Conservation (phyloP, 1,140 invertebrate species). For the Hermetia illucens region DNA sequence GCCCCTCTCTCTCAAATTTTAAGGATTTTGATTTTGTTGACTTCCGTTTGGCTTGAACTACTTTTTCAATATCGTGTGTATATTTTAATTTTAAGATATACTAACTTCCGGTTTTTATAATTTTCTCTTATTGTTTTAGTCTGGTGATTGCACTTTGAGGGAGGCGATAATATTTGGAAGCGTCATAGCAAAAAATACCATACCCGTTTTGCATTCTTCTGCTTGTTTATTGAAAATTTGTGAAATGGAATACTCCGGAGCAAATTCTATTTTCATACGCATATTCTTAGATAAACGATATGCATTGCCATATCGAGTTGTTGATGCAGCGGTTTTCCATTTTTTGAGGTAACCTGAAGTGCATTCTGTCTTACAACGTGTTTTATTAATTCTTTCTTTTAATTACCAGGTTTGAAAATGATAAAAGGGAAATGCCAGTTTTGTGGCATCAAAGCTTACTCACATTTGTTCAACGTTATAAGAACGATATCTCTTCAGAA, state of each 20-base stretch:
- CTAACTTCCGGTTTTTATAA: neutral
- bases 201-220: slow-evolving; percentile 92
- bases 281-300: slow-evolving; percentile 97
- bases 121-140: slow-evolving; percentile 33
- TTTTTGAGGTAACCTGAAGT: slow-evolving; percentile 57
- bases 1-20: too few relatives aligned
- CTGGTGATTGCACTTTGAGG: slow-evolving; percentile 82
- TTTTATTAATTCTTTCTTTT: slow-evolving; percentile 6
- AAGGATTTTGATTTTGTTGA: too few relatives aligned
- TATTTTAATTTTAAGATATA: too few relatives aligned
- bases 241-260: slow-evolving; percentile 96
- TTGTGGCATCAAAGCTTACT: slow-evolving; percentile 94
- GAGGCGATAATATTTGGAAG: slow-evolving; percentile 94
- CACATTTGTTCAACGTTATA: slow-evolving; percentile 91
- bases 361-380: slow-evolving; percentile 1
- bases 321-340: slow-evolving; percentile 93
- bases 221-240: slow-evolving; percentile 92
- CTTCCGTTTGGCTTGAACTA: too few relatives aligned
- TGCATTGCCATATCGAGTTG: slow-evolving; percentile 86
- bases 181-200: slow-evolving; percentile 78
- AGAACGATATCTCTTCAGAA: slow-evolving; percentile 83
- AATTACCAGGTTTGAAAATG: slow-evolving; percentile 67
- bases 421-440: slow-evolving; percentile 75
- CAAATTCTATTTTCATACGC: slow-evolving; percentile 89
- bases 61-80: too few relatives aligned